Conservation (phyloP, 2,888 invertebrate species). For the Synanthedon tipuliformis region DNA sequence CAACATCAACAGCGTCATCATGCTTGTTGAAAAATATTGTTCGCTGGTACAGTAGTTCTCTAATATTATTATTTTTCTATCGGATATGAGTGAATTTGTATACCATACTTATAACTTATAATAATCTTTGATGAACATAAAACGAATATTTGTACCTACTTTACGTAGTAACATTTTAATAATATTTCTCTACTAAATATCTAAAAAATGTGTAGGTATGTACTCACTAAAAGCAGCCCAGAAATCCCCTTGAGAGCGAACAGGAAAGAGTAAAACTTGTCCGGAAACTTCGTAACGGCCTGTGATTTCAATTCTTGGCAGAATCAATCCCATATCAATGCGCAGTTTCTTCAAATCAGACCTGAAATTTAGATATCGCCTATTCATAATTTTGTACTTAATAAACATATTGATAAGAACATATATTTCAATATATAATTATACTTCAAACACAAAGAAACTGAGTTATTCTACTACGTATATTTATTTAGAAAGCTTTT, state of each 20-base stretch:
- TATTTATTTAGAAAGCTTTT: no score
- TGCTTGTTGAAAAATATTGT: no score
- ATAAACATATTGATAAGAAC: no score
- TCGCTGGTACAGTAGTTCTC: no score
- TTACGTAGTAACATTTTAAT: not conserved
- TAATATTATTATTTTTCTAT: no score
- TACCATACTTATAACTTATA: no score
- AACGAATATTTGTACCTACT: not conserved
- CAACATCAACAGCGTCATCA: no score
- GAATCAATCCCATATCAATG: slow-evolving; percentile 71
- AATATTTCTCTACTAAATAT: not conserved
- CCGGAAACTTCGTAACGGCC: slow-evolving; percentile 83
- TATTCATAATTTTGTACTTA: no score
- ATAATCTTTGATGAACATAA: not conserved
- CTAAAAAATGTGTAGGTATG: not conserved
- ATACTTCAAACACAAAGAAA: no score
- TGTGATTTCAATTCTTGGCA: slow-evolving; percentile 79
- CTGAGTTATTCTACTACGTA: no score
- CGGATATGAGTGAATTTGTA: no score
- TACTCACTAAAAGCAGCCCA: slow-evolving; percentile 82
- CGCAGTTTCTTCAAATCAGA: slow-evolving; percentile 71
- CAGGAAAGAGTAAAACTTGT: slow-evolving; percentile 81
- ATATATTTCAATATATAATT: no score
- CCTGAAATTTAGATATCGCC: slow-evolving; percentile 34
- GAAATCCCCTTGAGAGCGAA: slow-evolving; percentile 82